Base-by-base conservation (phyloP, 2,797 vertebrate genomes). In the Gallirallus australis region DNA sequence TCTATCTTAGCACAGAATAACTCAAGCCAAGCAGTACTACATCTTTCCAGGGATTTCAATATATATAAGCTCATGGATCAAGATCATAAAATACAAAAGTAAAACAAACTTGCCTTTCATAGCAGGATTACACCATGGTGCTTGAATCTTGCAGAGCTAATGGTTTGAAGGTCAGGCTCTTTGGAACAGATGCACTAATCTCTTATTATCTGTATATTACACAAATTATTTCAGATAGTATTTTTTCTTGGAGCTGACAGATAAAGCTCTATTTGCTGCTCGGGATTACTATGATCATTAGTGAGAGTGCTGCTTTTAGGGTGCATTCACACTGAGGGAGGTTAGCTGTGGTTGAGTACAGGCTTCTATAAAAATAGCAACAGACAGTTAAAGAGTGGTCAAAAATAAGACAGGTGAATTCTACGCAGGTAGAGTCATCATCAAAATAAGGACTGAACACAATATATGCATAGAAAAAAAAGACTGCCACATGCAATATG, bases 151-250 rank as follows among this genome's bases (percentile, higher is more conserved):
- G 87, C 89, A 76, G 89, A 82, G 63, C 52, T 86, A 93, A 72
- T 28, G 94, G 66, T 94, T 25, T 96, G 93, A 95, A 97, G 95
- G 96, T 96, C 96, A 84, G 73, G 47, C 56, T 93, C 52, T 88
- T 81, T 73, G 39, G 66, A 94, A 90, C 93, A 96, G 85, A 95
- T 90, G 96, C 56, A 48, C 87, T 96, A 93, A 97, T 96, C 96
- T 93, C 82, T 66, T 88, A 95, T 90, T 83, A 96, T 95, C 94
- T 95, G 77, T 66, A 68, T 82, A 92, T 93, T 70, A 93, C 50
- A 90, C 73, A 79, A 89, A 95, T 92, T 54, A 91, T 91, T 95
- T 78, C 91, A 73, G 85, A 95, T 18, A 79, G 59, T 39, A 30
- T 72, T 96, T 96, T 89, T 94, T 76, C 90, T 89, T 90, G 82